Evolutionary conservation across 2,888 invertebrate genomes (phyloP).

Genomic region (Nomada fabriciana): DNA sequence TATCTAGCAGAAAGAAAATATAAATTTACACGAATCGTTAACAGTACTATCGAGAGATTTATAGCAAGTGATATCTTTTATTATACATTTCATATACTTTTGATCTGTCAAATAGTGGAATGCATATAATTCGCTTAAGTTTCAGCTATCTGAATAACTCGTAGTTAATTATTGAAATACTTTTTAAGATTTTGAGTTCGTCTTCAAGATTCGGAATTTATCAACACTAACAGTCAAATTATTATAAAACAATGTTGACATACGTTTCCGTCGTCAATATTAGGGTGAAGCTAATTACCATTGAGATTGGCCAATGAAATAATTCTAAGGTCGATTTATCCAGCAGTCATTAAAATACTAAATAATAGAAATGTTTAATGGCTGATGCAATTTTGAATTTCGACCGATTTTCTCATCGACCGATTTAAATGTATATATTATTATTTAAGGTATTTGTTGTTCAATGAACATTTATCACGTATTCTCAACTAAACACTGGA

Average conservation of each 20-base stretch:
- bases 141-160: neutral
- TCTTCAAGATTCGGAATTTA: neutral
- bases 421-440: slow-evolving; percentile 51
- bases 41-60: slow-evolving; percentile 1
- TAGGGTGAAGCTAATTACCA: neutral
- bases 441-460: slow-evolving; percentile 56
- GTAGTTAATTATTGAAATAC: neutral
- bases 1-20: slow-evolving; percentile 42
- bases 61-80: slow-evolving; percentile 1
- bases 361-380: slow-evolving; percentile 9
- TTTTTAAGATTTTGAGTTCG: neutral
- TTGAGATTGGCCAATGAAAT: slow-evolving; percentile 27
- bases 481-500: slow-evolving; percentile 37
- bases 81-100: slow-evolving; percentile 3
- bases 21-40: slow-evolving; percentile 24
- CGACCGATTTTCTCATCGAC: slow-evolving; percentile 7
- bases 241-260: neutral
- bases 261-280: slow-evolving; percentile 22
- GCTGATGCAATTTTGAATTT: slow-evolving; percentile 41
- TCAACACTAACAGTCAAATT: neutral
- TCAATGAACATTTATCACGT: slow-evolving; percentile 39
- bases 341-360: slow-evolving; percentile 8
- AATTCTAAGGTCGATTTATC: slow-evolving; percentile 22
- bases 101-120: slow-evolving; percentile 6
- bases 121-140: neutral